Evolutionary conservation across 2,113 vertebrate genomes (phyloP).

Genomic region (Empidonax traillii): DNA sequence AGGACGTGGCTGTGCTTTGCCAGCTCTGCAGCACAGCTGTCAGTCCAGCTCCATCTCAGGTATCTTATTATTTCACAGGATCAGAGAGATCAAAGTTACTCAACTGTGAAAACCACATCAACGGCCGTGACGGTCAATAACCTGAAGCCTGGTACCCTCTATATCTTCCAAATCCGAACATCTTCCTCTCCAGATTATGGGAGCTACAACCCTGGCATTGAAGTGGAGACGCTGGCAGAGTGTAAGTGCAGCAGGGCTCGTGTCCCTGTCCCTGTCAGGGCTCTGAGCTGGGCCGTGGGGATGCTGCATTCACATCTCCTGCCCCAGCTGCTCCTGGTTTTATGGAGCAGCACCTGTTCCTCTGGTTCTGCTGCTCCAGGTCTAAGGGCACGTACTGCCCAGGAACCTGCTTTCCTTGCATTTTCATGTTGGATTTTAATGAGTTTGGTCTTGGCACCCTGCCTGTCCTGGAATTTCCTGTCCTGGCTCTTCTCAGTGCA

Average conservation of each 20-base stretch:
- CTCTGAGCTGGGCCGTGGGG: neutral
- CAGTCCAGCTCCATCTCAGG: neutral
- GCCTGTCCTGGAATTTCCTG: neutral
- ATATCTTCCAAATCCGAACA: slow-evolving; percentile 90
- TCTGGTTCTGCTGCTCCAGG: neutral
- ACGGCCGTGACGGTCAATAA: slow-evolving; percentile 89
- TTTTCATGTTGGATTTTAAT: neutral
- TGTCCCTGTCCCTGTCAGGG: neutral
- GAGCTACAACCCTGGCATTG: slow-evolving; percentile 85
- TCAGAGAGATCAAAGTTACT: slow-evolving; percentile 93
- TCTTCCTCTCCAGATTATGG: slow-evolving; percentile 83
- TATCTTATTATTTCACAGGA: slow-evolving; percentile 74
- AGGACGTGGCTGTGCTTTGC: neutral
- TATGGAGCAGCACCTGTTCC: neutral
- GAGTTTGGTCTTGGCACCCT: neutral
- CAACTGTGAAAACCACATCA: slow-evolving; percentile 88
- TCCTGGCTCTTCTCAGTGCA: neutral
- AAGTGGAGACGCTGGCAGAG: slow-evolving; percentile 91
- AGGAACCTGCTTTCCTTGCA: neutral
- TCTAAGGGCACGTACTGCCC: neutral
- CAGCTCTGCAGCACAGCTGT: neutral
- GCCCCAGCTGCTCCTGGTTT: neutral
- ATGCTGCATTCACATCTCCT: neutral
- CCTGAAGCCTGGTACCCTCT: slow-evolving; percentile 91
- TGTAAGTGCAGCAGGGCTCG: slow-evolving; percentile 73